Evolutionary conservation across 2,113 vertebrate genomes (phyloP), one percentile per base, ranked within the genome.

Genomic region (Colinus virginianus): DNA sequence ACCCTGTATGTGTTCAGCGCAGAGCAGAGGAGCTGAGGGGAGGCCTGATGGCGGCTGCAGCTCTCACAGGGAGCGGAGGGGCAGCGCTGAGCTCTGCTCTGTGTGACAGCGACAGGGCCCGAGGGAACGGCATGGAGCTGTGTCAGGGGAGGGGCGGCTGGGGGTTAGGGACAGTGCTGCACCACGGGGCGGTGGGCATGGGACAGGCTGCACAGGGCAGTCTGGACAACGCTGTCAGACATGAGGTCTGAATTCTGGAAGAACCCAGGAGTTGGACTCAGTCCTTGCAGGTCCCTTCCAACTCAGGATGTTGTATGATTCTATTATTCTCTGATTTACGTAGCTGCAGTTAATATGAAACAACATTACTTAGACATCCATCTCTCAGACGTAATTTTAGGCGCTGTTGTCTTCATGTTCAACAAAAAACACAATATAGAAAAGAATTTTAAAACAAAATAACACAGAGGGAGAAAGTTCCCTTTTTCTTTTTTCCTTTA

Each of bases 331-430:
- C 17, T 63, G 38, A 40, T 28, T 63, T 78, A 18, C 34, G 68
- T 51, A 93, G 61, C 43, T 75, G 71, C 46, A 91, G 77, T 75
- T 95, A 91, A 84, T 95, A 75, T 90, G 83, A 88, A 86, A 38
- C 36, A 90, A 17, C 90, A 63, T 78, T 88, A 83, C 72, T 46
- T 80, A 59, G 46, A 30, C 74, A 75, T 70, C 42, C 15, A 56
- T 86, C 38, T 90, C 76, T 72, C 70, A 87, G 66, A 66, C 30
- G 13, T 51, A 43, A 40, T 95, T 80, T 84, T 77, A 70, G 56
- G 63, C 62, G 34, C 28, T 90, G 23, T 49, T 43, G 18, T 78
- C 46, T 74, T 86, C 58, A 83, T 82, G 49, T 66, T 83, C 8
- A 2, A 69, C 42, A 49, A 42, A 69, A 71, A 32, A 23, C 22